A percentile compares a stretch with the other conserved stretches of the same genome.
Evolutionary conservation across 2,113 vertebrate genomes (phyloP).

Genomic region (Phasianus colchicus): DNA sequence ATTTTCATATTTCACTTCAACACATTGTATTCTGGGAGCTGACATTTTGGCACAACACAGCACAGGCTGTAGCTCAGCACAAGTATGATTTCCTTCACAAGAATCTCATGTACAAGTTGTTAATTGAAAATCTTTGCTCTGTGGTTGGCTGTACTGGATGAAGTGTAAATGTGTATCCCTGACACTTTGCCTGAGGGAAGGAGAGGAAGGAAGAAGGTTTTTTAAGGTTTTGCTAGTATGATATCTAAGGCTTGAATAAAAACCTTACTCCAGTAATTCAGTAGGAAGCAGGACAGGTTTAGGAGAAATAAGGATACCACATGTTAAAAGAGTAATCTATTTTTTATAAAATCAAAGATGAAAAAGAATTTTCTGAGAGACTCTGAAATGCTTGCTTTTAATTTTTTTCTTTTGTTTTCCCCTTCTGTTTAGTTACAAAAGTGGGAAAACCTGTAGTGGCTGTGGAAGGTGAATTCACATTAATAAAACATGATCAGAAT

Average conservation of each 20-base stretch:
- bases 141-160: accelerated
- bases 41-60: conserved; percentile 20
- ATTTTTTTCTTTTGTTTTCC: not conserved
- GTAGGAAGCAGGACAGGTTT: not conserved
- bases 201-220: not conserved
- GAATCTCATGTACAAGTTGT: not conserved
- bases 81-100: not conserved
- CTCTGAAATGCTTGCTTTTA: not conserved
- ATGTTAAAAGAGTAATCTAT: accelerated
- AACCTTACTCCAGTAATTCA: not conserved
- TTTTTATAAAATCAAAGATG: conserved; percentile 2
- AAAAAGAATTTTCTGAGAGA: not conserved
- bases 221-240: not conserved
- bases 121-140: conserved; percentile 21
- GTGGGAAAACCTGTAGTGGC: not conserved
- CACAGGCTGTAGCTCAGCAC: not conserved
- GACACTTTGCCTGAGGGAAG: not conserved
- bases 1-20: conserved; percentile 65
- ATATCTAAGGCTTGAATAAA: not conserved
- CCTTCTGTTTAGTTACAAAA: not conserved
- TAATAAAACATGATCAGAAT: not conserved
- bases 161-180: not conserved
- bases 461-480: not conserved
- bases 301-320: not conserved
- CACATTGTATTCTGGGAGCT: not conserved